Base-by-base conservation (phyloP, 2,113 vertebrate species). In the Datnioides undecimradiatus region DNA sequence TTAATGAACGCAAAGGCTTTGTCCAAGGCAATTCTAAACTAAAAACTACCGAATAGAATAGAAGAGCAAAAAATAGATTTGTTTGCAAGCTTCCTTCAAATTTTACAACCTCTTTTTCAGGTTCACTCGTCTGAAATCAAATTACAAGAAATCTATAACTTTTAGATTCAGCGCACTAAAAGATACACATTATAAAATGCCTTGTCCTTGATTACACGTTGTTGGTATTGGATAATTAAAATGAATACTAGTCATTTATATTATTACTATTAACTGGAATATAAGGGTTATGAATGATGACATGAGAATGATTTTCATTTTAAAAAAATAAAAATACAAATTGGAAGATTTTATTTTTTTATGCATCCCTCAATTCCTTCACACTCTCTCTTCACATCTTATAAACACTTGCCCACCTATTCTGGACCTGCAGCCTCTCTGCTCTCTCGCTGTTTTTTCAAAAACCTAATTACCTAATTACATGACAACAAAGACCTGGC, bases 381-480 rank as follows among this genome's bases (percentile, higher is more conserved):
- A 8, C 31, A 65, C 36, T 41, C 45, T 46, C 16, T 66, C 33
- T 45, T 69, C 8, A 23, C 12, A 4, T 34, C 14, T 59, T 19
- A 21, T 25, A 19, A 77, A n/a, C 29, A 62, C 31, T n/a, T 31
- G 27, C 29, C n/a, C 38, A 27, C 36, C 25, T n/a, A 25, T 25
- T 51, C 5, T n/a, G 34, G 11, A 49, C 45, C 75, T 36, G 9
- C 25, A 4, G n/a, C 31, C 31, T 70, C 29, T 58, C 45, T 0
- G 19, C 17, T 64, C 23, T 12, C 25, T 45, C 33, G n/a, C 25
- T 54, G 76, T 45, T 11, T 0, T 64, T 38, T 49, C 4, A 33
- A 62, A 65, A 77, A 63, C 21, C 13, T 52, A 64, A 62, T 66
- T 62, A 63, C 23, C 36, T 73, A 41, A 86, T 73, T 69, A 58